Conservation (phyloP, 2,113 vertebrate species). For the Gavia stellata region DNA sequence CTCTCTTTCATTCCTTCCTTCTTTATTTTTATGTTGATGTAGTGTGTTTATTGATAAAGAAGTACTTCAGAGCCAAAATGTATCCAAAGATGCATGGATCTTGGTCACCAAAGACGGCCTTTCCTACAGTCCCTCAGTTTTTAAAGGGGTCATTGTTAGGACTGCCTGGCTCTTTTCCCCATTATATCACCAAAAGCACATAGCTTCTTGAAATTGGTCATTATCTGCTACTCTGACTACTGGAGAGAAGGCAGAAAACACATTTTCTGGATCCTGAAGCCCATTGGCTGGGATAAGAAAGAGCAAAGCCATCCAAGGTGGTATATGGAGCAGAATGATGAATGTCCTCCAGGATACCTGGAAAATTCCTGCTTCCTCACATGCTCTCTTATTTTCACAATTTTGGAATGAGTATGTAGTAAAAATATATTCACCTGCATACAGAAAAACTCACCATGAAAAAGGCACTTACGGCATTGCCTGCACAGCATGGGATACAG, state of each 20-base stretch:
- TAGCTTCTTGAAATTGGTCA: not conserved
- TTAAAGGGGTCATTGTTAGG: not conserved
- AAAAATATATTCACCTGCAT: not conserved
- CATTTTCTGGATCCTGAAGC: not conserved
- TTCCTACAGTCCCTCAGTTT: not conserved
- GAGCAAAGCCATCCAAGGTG: not conserved
- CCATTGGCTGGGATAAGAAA: not conserved
- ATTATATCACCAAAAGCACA: not conserved
- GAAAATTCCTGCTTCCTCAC: not conserved
- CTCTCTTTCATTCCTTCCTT: not conserved
- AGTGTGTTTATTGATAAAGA: not conserved
- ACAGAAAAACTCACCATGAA: not conserved
- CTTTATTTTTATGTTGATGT: not conserved
- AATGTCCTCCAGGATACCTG: not conserved
- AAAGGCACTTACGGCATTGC: not conserved
- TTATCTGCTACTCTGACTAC: not conserved
- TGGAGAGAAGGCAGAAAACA: not conserved
- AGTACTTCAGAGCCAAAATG: not conserved
- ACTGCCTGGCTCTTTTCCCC: not conserved
- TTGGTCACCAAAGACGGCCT: not conserved
- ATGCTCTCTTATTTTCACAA: not conserved
- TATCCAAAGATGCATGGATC: not conserved
- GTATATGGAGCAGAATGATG: not conserved
- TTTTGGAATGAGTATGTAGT: not conserved
- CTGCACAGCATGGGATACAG: not conserved